Conservation (phyloP, 2,113 vertebrate species). For the Hirundichthys speculiger region DNA sequence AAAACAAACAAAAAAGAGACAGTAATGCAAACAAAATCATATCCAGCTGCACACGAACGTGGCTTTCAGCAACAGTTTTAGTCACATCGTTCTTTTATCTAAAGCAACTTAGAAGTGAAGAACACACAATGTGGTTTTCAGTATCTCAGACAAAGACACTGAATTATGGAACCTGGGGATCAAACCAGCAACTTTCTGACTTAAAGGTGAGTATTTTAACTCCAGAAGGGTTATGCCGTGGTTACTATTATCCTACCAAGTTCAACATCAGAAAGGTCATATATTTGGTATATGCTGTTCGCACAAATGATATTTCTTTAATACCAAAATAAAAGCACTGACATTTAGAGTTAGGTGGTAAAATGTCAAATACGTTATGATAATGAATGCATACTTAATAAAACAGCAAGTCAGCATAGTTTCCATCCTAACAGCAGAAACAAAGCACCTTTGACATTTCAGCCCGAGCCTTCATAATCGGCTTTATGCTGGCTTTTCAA, state of each 20-base stretch:
- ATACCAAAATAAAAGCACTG: constrained; percentile 37
- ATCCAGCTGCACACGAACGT: not conserved
- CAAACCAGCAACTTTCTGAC: no score
- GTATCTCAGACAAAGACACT: no score
- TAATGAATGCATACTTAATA: constrained; percentile 30
- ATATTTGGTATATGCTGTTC: not conserved
- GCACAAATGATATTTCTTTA: constrained; percentile 8
- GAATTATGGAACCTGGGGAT: no score
- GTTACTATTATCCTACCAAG: not conserved
- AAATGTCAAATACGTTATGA: constrained; percentile 63
- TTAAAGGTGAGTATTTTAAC: no score
- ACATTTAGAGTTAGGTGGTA: constrained; percentile 58
- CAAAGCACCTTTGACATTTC: constrained; percentile 67
- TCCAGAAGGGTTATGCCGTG: no score
- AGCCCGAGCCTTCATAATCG: constrained; percentile 35
- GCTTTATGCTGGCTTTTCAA: constrained; percentile 33
- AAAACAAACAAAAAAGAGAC: not conserved
- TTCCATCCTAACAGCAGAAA: constrained; percentile 34
- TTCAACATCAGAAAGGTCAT: constrained; percentile 1
- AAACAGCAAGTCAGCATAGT: constrained; percentile 21
- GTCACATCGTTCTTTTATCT: no score
- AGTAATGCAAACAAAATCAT: not conserved
- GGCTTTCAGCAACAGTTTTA: no score
- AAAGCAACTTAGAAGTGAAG: no score
- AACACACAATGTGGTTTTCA: no score